These are phyloP conservation scores for Diarsia rubi DNA, from an alignment of 2,888 invertebrate species.

Conservation along the genomic window DNA sequence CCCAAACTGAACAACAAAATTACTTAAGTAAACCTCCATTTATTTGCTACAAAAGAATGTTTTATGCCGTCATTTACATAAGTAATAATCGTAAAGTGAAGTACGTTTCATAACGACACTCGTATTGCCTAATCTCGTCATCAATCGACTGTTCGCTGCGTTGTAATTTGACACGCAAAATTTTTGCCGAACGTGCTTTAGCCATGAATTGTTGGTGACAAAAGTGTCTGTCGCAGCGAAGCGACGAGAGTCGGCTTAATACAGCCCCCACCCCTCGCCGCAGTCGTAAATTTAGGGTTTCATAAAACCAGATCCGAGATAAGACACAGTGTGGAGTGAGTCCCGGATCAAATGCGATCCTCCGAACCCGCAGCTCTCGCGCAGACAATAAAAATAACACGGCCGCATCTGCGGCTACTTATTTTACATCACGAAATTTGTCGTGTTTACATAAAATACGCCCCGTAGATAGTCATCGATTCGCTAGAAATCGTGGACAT, in stretches of 20 bases:
- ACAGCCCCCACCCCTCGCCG: slow-evolving; percentile 87
- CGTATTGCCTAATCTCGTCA: slow-evolving; percentile 79
- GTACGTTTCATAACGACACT: slow-evolving; percentile 74
- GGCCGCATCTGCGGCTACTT: slow-evolving; percentile 88
- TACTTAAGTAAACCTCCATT: slow-evolving; percentile 66
- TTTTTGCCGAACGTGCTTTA: slow-evolving; percentile 87
- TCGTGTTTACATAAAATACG: slow-evolving; percentile 90
- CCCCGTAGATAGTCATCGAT: slow-evolving; percentile 86
- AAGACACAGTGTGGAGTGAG: slow-evolving; percentile 90
- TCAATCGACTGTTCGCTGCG: slow-evolving; percentile 79
- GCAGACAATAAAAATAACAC: slow-evolving; percentile 88
- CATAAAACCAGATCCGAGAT: slow-evolving; percentile 91
- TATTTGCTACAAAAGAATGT: slow-evolving; percentile 66
- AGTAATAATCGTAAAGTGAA: slow-evolving; percentile 75
- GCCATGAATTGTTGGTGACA: slow-evolving; percentile 88
- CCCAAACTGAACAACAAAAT: slow-evolving; percentile 56
- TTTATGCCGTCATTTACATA: slow-evolving; percentile 69
- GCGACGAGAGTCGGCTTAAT: slow-evolving; percentile 88
- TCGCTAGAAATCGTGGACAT: slow-evolving; percentile 84
- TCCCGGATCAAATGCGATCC: slow-evolving; percentile 90
- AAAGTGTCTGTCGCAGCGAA: slow-evolving; percentile 88
- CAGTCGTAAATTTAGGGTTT: slow-evolving; percentile 91
- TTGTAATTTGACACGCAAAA: slow-evolving; percentile 87
- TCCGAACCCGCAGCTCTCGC: slow-evolving; percentile 80
- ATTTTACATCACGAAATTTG: slow-evolving; percentile 86